These are phyloP conservation scores for Dromius quadrimaculatus DNA, from an alignment of 2,888 invertebrate genomes.

Conservation along the genomic window DNA sequence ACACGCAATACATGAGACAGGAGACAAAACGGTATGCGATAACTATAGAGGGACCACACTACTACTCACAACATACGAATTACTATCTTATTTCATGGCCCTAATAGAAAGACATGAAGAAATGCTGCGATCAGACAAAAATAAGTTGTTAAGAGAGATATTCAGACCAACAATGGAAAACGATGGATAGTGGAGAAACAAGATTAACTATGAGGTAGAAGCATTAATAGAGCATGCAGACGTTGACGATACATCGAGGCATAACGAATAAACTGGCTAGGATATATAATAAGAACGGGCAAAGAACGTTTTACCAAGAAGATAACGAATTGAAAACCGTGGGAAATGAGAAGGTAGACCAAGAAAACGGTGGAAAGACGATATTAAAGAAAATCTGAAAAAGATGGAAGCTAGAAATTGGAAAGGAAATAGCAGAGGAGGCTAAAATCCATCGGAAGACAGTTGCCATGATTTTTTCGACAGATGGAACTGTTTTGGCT, in stretches of 20 bases:
- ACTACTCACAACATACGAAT: not conserved
- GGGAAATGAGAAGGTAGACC: not conserved
- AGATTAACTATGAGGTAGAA: not conserved
- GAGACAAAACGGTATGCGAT: not conserved
- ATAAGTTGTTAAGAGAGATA: not conserved
- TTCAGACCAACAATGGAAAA: not conserved
- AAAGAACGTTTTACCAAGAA: constrained; percentile 1
- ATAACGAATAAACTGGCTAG: not conserved
- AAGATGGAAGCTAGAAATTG: too few species aligned
- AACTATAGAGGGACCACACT: not conserved
- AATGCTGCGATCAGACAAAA: too few species aligned
- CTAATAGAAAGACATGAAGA: not conserved
- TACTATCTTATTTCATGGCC: not conserved
- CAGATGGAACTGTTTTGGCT: too few species aligned
- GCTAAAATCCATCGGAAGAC: too few species aligned
- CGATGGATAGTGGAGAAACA: not conserved
- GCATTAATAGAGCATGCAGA: not conserved
- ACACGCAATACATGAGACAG: not conserved
- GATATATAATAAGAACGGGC: not conserved
- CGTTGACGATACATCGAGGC: too few species aligned
- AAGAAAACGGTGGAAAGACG: too few species aligned
- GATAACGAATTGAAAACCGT: not conserved
- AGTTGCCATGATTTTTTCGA: too few species aligned
- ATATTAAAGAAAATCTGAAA: too few species aligned
- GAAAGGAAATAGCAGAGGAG: constrained; percentile 5